phyloP scores from a whole-genome alignment of 2,797 vertebrate genomes.

The Neosalanx taihuensis region DNA sequence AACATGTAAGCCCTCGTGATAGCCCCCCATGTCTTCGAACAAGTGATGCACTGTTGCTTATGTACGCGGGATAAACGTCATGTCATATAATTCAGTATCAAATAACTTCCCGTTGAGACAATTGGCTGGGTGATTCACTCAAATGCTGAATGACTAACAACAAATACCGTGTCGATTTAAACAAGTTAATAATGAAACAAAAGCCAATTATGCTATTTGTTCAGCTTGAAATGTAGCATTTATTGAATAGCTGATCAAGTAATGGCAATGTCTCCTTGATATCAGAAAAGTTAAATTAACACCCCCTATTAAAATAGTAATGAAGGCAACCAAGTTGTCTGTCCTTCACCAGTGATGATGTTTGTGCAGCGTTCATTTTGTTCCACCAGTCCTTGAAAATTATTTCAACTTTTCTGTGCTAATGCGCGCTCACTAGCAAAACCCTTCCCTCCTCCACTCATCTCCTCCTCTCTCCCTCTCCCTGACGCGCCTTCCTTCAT shows the following conservation, averaged over 20 bases:
- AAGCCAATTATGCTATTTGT: too few relatives aligned
- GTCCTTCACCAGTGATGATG: neutral
- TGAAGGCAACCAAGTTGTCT: constrained; percentile 2
- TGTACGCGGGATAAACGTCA: neutral
- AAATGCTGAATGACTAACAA: neutral
- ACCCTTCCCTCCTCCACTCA: constrained; percentile 12
- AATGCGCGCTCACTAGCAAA: constrained; percentile 47
- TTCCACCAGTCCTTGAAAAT: constrained; percentile 53
- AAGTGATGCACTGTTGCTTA: neutral
- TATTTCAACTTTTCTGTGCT: constrained; percentile 66
- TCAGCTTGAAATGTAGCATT: neutral
- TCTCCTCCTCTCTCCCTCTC: constrained; percentile 27
- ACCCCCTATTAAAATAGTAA: constrained; percentile 6
- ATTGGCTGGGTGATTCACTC: neutral
- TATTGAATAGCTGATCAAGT: neutral
- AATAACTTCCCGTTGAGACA: neutral
- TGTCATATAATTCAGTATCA: neutral
- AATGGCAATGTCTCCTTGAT: neutral
- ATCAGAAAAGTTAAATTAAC: neutral
- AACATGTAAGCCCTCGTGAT: neutral
- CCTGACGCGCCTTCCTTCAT: constrained; percentile 44
- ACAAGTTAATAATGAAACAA: neutral
- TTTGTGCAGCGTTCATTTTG: constrained; percentile 24
- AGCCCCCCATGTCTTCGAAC: neutral
- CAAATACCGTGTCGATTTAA: neutral